Conservation (phyloP, 2,888 invertebrate genomes). For the Abrostola tripartita region DNA sequence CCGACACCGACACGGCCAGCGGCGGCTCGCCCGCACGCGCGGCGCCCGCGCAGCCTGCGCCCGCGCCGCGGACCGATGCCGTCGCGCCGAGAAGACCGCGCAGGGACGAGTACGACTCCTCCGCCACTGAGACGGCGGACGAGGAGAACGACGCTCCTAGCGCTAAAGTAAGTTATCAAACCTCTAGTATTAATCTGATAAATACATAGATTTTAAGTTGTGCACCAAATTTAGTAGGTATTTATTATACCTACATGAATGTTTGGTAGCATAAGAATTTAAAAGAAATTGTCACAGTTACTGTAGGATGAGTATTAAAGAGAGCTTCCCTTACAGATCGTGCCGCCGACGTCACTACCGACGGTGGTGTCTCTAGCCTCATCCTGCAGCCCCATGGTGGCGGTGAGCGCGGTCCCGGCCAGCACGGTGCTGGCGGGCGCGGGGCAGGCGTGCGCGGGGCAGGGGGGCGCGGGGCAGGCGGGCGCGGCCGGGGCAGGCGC, state of each 20-base stretch:
- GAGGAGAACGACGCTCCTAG: slow-evolving; percentile 92
- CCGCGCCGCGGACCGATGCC: slow-evolving; percentile 77
- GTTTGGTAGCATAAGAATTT: no score
- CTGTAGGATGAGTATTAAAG: no score
- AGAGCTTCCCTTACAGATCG: slow-evolving; percentile 38
- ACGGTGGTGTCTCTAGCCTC: slow-evolving; percentile 74
- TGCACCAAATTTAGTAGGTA: no score
- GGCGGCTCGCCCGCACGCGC: slow-evolving; percentile 85
- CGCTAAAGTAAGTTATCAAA: slow-evolving; percentile 76
- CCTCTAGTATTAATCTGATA: no score
- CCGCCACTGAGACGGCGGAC: slow-evolving; percentile 96
- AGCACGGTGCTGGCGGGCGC: not conserved
- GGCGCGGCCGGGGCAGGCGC: slow-evolving; percentile 53
- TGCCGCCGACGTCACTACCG: slow-evolving; percentile 69
- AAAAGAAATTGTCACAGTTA: no score
- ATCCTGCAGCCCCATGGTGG: slow-evolving; percentile 61
- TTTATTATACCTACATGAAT: no score
- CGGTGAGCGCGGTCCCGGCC: slow-evolving; percentile 35
- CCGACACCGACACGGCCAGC: slow-evolving; percentile 73
- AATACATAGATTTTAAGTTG: no score
- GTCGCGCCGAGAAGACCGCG: slow-evolving; percentile 66
- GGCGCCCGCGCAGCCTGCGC: slow-evolving; percentile 71
- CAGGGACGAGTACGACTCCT: slow-evolving; percentile 91
- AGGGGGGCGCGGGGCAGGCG: slow-evolving; percentile 64
- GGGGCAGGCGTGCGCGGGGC: not conserved